Percentiles rank a stretch among this genome's conserved stretches.
These are phyloP conservation scores for Acrocephalus kingi DNA, from an alignment of 2,113 vertebrate genomes.

Conservation along the genomic window DNA sequence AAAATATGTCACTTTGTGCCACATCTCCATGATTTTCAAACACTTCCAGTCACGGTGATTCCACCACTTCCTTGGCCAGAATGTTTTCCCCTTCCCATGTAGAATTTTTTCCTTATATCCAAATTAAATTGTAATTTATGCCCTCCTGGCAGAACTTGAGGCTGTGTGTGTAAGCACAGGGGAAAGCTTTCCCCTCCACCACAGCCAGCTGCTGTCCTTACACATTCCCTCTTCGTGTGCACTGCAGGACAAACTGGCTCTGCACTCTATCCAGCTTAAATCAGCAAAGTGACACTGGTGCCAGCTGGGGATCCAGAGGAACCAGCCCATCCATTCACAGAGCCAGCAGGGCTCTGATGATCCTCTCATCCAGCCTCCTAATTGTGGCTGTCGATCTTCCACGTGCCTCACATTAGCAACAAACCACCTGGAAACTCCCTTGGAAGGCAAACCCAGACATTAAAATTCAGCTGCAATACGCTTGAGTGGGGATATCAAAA, in stretches of 20 bases:
- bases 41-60: neutral
- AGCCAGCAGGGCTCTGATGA: neutral
- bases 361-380: neutral
- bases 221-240: neutral
- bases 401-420: neutral
- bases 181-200: neutral
- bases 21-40: neutral
- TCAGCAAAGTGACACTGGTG: neutral
- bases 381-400: neutral
- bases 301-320: neutral
- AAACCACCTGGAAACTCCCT: neutral
- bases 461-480: neutral
- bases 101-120: neutral
- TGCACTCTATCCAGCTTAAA: neutral
- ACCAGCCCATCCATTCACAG: neutral
- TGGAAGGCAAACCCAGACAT: neutral
- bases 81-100: accelerated
- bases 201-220: neutral
- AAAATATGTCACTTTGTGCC: neutral
- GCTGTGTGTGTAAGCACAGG: neutral
- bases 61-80: neutral
- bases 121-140: neutral
- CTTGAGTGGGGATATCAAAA: neutral
- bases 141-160: neutral
- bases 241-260: neutral